phyloP scores from a whole-genome alignment of 1,140 invertebrate genomes.

The Parapsyche elsis region DNA sequence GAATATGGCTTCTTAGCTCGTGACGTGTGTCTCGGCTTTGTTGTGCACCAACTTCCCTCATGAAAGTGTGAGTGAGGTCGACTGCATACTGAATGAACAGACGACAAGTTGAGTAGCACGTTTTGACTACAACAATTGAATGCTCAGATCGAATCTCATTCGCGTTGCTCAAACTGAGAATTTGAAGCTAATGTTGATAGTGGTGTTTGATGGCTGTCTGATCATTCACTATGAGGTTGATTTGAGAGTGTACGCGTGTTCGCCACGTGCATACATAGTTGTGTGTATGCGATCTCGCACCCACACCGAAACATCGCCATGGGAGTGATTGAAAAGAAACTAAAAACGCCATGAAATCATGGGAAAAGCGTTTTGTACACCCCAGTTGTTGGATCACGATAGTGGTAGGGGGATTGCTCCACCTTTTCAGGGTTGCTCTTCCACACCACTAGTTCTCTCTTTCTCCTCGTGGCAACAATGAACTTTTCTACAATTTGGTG shows the following conservation, averaged over 20 bases:
- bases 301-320: background rate
- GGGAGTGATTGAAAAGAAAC: background rate
- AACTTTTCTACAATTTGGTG: background rate
- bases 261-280: slow-evolving; percentile 11
- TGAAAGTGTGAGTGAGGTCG: slow-evolving; percentile 1
- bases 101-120: too few relatives aligned
- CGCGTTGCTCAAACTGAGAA: too few relatives aligned
- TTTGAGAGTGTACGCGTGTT: slow-evolving; percentile 11
- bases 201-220: too few relatives aligned
- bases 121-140: too few relatives aligned
- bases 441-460: slow-evolving; percentile 2
- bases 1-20: background rate
- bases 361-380: slow-evolving; percentile 17
- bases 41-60: background rate
- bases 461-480: background rate
- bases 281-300: background rate
- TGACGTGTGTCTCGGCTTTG: slow-evolving; percentile 20
- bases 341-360: slow-evolving; percentile 28
- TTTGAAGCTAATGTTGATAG: too few relatives aligned
- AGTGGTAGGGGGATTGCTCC: background rate
- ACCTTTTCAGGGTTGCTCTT: slow-evolving; percentile 31
- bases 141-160: too few relatives aligned
- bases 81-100: too few relatives aligned
- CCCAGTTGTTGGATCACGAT: background rate
- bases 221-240: too few relatives aligned